These are phyloP conservation scores for Atherinomorus stipes DNA, from an alignment of 2,113 vertebrate species.

Conservation along the genomic window DNA sequence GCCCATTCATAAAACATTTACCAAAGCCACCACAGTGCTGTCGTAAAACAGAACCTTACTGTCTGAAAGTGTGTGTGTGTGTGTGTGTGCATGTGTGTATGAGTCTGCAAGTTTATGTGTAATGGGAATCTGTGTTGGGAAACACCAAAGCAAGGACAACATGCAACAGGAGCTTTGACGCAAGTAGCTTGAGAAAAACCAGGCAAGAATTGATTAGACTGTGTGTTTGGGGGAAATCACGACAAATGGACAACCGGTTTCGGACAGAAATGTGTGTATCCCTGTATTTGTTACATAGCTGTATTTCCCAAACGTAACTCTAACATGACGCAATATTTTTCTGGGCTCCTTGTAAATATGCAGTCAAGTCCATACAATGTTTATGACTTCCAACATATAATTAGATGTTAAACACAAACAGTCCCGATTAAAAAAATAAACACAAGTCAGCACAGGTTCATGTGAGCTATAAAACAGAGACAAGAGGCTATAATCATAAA, in stretches of 20 bases:
- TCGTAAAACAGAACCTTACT: slow-evolving; percentile 63
- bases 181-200: slow-evolving; percentile 50
- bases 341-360: no score
- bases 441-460: not conserved
- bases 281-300: not conserved
- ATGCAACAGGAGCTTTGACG: slow-evolving; percentile 69
- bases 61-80: slow-evolving; percentile 37
- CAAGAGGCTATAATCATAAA: slow-evolving; percentile 48
- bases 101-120: no score
- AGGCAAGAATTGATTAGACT: slow-evolving; percentile 38
- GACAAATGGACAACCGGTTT: slow-evolving; percentile 37
- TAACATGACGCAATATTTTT: no score
- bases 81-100: slow-evolving; percentile 34
- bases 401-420: not conserved
- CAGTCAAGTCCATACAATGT: no score
- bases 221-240: slow-evolving; percentile 56
- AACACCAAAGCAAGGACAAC: slow-evolving; percentile 68
- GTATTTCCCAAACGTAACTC: no score
- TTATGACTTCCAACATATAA: not conserved
- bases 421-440: not conserved
- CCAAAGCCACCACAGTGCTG: slow-evolving; percentile 46
- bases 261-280: not conserved
- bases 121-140: slow-evolving; percentile 66
- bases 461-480: slow-evolving; percentile 26
- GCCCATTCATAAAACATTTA: slow-evolving; percentile 81